phyloP scores from a whole-genome alignment of 2,113 vertebrate species.

The Callochromis pleurospilus region DNA sequence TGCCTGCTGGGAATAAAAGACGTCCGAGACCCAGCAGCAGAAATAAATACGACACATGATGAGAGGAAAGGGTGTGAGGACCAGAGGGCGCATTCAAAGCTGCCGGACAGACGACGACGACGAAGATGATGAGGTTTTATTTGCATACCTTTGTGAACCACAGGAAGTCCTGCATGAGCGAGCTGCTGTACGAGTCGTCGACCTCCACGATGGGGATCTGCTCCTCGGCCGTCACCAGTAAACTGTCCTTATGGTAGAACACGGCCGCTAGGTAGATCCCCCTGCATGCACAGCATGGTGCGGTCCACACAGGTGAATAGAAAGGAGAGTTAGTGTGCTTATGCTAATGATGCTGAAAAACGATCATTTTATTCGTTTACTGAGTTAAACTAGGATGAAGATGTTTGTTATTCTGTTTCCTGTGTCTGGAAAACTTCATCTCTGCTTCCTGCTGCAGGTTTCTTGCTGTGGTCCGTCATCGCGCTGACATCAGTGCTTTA shows the following conservation, averaged over 20 bases:
- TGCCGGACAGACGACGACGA: not conserved
- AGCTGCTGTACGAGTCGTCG: slow-evolving; percentile 89
- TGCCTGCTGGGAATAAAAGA: not conserved
- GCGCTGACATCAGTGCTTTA: not conserved
- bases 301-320: not conserved
- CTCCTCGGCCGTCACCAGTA: slow-evolving; percentile 95
- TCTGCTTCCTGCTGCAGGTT: not conserved
- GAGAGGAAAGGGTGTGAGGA: not conserved
- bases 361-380: not conserved
- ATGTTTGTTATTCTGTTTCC: not conserved
- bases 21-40: not conserved
- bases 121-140: not conserved
- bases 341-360: not conserved
- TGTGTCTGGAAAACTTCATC: not conserved
- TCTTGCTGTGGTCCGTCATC: not conserved
- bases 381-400: not conserved
- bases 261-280: slow-evolving; percentile 92
- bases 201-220: slow-evolving; percentile 98
- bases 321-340: not conserved
- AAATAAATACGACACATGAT: not conserved
- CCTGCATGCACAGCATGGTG: slow-evolving; percentile 55
- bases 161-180: slow-evolving; percentile 93
- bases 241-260: slow-evolving; percentile 92
- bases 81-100: no score
- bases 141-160: slow-evolving; percentile 77